Percentiles rank a stretch among this genome's conserved stretches.
These are phyloP conservation scores for Nasonia longicornis DNA, from an alignment of 1,140 invertebrate genomes.

Conservation along the genomic window DNA sequence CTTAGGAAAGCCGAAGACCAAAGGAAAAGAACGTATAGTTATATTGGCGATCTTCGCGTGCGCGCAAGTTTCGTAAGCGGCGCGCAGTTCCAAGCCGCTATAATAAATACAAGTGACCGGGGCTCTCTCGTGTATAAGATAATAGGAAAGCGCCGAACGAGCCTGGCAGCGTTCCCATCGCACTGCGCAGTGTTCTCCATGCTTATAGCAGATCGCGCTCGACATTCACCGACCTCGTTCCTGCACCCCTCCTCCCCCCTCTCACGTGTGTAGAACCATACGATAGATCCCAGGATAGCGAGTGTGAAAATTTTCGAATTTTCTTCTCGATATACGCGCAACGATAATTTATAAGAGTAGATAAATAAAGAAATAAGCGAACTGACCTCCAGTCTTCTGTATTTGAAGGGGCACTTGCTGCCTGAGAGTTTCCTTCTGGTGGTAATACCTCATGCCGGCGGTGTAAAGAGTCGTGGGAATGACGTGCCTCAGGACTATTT, in stretches of 20 bases:
- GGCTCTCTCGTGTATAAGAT: not conserved
- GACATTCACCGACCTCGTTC: constrained; percentile 45
- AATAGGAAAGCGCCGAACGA: constrained; percentile 2
- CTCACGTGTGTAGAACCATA: too few relatives aligned
- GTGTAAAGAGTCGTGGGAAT: constrained; percentile 83
- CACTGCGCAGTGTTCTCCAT: not conserved
- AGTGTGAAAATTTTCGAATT: too few relatives aligned
- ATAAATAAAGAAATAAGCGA: too few relatives aligned
- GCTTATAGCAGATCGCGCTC: not conserved
- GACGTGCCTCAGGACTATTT: constrained; percentile 83
- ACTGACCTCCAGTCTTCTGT: constrained; percentile 79
- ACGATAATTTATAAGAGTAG: too few relatives aligned
- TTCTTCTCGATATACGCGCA: too few relatives aligned
- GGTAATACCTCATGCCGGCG: constrained; percentile 87
- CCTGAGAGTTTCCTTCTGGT: constrained; percentile 81
- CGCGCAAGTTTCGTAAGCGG: not conserved
- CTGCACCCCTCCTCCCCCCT: not conserved
- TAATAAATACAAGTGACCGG: constrained; percentile 15
- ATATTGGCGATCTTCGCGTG: too few relatives aligned
- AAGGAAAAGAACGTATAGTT: too few relatives aligned
- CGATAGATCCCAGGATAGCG: too few relatives aligned
- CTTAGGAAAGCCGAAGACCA: too few relatives aligned
- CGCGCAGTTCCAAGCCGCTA: not conserved
- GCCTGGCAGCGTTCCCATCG: not conserved
- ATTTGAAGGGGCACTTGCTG: constrained; percentile 74